Evolutionary conservation across 2,113 vertebrate genomes (phyloP), one percentile per base, ranked within the genome.

Genomic region (Microcebus jonahi): DNA sequence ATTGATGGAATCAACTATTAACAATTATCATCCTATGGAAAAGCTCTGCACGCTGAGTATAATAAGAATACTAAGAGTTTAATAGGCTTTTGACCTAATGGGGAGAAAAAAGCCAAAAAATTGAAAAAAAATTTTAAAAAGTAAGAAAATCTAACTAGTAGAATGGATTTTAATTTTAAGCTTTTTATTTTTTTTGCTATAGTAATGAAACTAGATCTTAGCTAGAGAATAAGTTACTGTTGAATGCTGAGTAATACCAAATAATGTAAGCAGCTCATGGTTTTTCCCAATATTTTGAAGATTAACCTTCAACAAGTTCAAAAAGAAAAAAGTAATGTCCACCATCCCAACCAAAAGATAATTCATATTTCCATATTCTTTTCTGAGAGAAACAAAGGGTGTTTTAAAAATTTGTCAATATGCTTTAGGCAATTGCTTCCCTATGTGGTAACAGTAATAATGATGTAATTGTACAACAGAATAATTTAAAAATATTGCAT

Each of bases 1-100:
- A 91, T 59, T 15, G 89, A 97, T 91, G 11, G 93, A 96, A 96
- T 17, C 71, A 95, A 95, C 2, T 55, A 55, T 18, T 55, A 55
- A 55, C 77, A 8, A 92, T 63, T 79, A 61, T 67, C 77, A 95
- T 91, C 81, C 18, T 29, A 10, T 6, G 91, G 36, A 95, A 90
- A 90, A 96, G 17, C 13, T 85, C 31, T 42, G 10, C 39, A 85
- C 17, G 3, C 25, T 36, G 3, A 86, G 13, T 8, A 84, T 55
- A 55, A 18, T 6, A 55, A 55, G 53, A 18, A 55, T 53, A 55
- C 90, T 48, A 53, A 86, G 15, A 92, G 6, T 23, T 53, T 42
- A 95, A 77, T 50, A 17, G 39, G 27, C 12, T 65, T 73, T 89
- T 85, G 27, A 12, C n/a, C 23, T 87, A 20, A 57, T 18, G 5